These are phyloP conservation scores for Neria commutata DNA, from an alignment of 2,888 invertebrate species.

Conservation along the genomic window DNA sequence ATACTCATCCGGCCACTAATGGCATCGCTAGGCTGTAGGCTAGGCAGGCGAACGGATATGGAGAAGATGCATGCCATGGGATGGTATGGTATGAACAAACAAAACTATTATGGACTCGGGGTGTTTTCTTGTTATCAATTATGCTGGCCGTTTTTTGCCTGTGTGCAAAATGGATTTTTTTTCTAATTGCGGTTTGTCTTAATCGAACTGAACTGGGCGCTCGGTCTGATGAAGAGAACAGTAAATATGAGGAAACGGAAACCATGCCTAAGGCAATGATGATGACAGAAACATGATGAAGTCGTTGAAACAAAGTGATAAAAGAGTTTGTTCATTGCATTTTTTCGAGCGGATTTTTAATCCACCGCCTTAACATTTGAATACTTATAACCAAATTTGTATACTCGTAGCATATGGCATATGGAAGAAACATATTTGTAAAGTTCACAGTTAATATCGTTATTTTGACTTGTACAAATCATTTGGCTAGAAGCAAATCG, in stretches of 20 bases:
- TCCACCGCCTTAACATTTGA: too few species aligned
- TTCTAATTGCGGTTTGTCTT: constrained; percentile 49
- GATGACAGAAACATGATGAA: constrained; percentile 42
- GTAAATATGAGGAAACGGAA: constrained; percentile 47
- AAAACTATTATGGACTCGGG: constrained; percentile 10
- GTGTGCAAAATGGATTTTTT: constrained; percentile 13
- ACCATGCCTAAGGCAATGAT: constrained; percentile 47
- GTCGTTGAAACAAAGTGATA: constrained; percentile 41
- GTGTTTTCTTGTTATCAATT: constrained; percentile 30
- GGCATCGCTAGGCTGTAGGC: constrained; percentile 15
- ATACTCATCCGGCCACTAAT: constrained; percentile 44
- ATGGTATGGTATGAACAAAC: constrained; percentile 17
- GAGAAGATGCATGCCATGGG: constrained; percentile 45
- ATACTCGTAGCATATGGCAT: too few species aligned
- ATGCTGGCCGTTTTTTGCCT: constrained; percentile 20
- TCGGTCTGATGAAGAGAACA: constrained; percentile 58
- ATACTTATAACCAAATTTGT: too few species aligned
- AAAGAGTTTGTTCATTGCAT: too few species aligned
- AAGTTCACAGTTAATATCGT: constrained; percentile 53
- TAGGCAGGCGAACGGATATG: constrained; percentile 39
- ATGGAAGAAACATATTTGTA: too few species aligned
- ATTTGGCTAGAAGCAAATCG: constrained; percentile 56
- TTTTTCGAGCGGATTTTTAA: too few species aligned
- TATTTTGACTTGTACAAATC: constrained; percentile 50
- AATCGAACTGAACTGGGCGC: constrained; percentile 37